These are phyloP conservation scores for Anolis apletophallus DNA, from an alignment of 2,797 vertebrate species.

Conservation along the genomic window DNA sequence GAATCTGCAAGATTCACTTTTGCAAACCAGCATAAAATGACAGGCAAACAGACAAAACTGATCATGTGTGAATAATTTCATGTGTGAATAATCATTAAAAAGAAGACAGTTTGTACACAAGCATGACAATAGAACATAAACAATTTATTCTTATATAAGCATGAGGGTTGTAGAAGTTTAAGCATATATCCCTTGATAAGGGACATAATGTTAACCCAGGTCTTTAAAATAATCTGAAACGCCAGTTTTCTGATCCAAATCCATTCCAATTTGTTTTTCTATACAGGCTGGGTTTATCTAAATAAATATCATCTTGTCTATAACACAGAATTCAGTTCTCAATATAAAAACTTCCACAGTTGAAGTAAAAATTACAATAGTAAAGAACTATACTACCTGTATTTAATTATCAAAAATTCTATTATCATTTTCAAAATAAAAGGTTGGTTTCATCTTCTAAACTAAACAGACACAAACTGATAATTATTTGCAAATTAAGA, in stretches of 20 bases:
- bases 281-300: not conserved
- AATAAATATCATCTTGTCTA: not conserved
- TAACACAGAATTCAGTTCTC: not conserved
- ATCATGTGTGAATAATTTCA: slow-evolving; percentile 21
- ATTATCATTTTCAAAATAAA: not conserved
- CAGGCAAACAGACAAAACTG: slow-evolving; percentile 34
- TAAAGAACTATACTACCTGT: not conserved
- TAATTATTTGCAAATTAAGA: slow-evolving; percentile 59
- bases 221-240: not conserved
- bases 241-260: not conserved
- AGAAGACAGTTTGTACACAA: slow-evolving; percentile 21
- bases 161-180: not conserved
- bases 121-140: slow-evolving; percentile 19
- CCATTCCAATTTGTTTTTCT: not conserved
- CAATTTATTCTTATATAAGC: not conserved
- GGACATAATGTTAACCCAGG: not conserved
- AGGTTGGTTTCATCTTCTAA: not conserved
- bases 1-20: not conserved
- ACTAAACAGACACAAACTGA: slow-evolving; percentile 30
- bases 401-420: not conserved
- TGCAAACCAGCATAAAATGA: not conserved
- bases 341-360: not conserved
- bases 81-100: not conserved
- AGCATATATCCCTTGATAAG: not conserved
- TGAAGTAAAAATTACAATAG: too few relatives aligned